Evolutionary conservation across 1,140 invertebrate genomes (phyloP), one percentile per base, ranked within the genome.

Genomic region (Calephelis nemesis): DNA sequence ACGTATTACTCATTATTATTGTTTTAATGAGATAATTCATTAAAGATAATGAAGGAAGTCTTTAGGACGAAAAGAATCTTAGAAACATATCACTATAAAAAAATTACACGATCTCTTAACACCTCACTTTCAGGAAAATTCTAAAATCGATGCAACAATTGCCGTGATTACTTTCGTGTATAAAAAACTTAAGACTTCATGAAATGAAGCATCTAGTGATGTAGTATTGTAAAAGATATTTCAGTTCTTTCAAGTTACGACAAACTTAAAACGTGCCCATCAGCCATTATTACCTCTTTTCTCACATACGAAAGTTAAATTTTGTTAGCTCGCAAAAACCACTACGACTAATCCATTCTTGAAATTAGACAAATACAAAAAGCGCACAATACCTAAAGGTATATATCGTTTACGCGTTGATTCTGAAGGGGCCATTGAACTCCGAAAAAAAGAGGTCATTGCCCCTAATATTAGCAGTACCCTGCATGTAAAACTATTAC

Each of bases 371-470:
- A 58, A 30, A 48, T 64, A 49, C 40, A 74, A 73, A 74, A 75
- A 73, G 48, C 67, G 45, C 47, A 66, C 65, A 73, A 70, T 73
- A 42, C 50, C 67, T 65, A 75, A 77, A 74, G 68, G 65, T 69
- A 68, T 64, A 71, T 30, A 30, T 73, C 69, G 67, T 66, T 78
- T 87, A 78, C 86, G 75, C 75, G 81, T 78, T 82, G 84, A 83
- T 79, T 82, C 73, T 81, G 76, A 72, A 82, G 75, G 69, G 87
- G 84, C 89, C 87, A 87, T 72, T 83, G 87, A 75, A 83, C 87
- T 74, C 62, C 50, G 81, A 79, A 87, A 88, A 86, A 90, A 88
- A 86, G 75, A 69, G 87, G 88, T 87, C 87, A 87, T 65, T 79
- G 85, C 77, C 70, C 82, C 64, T 73, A 67, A 75, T 75, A 69